phyloP scores from a whole-genome alignment of 2,797 vertebrate species.

The Neosilurus hyrtlii region DNA sequence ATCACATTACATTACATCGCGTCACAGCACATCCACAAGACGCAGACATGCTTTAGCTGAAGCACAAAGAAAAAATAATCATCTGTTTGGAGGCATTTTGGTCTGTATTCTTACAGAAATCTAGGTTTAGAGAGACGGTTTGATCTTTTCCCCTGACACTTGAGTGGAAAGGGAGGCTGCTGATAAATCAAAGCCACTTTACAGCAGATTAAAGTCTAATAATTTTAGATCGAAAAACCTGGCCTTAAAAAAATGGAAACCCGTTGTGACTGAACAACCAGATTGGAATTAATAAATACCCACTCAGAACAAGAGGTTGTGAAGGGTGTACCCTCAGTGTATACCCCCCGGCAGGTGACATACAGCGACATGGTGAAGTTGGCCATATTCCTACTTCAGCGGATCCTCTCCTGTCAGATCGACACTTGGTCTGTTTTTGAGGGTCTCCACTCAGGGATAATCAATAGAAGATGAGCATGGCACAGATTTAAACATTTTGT shows the following conservation, averaged over 20 bases:
- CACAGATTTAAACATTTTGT: constrained; percentile 16
- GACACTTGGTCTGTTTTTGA: constrained; percentile 16
- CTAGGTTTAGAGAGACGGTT: not conserved
- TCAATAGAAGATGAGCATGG: not conserved
- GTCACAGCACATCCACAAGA: constrained; percentile 7
- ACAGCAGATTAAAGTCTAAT: constrained; percentile 1
- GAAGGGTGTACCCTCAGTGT: not conserved
- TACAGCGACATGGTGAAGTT: constrained; percentile 20
- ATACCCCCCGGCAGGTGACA: not conserved
- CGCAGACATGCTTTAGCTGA: constrained; percentile 16
- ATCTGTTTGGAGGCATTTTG: not conserved
- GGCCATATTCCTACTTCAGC: not conserved
- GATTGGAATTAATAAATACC: constrained; percentile 30
- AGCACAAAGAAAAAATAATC: constrained; percentile 7
- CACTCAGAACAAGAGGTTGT: not conserved
- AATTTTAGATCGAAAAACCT: not conserved
- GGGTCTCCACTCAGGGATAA: not conserved
- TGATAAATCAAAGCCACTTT: constrained; percentile 18
- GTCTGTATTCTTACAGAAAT: not conserved
- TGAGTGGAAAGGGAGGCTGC: constrained; percentile 19
- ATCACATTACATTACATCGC: not conserved
- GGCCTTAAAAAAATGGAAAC: not conserved
- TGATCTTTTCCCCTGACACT: constrained; percentile 3
- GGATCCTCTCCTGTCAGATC: not conserved
- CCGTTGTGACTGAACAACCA: not conserved